phyloP scores from a whole-genome alignment of 2,888 invertebrate genomes.

The Imbricaverruca yamaguchii region DNA sequence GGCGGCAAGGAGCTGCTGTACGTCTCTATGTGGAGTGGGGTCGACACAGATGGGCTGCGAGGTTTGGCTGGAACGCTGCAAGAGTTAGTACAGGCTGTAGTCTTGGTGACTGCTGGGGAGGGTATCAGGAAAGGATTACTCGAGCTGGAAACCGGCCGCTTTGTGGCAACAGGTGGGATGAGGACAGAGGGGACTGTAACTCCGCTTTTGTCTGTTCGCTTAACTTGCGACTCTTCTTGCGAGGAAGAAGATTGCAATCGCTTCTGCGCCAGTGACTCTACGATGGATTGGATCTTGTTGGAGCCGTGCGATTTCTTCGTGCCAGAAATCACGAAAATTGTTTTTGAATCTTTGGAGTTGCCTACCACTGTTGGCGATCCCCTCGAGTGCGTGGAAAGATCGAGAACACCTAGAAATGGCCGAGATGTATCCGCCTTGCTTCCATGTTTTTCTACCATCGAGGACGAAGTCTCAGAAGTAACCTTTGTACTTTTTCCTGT shows the following conservation, averaged over 20 bases:
- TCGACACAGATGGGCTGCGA: not conserved
- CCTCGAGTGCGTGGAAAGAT: not conserved
- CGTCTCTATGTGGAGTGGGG: constrained; percentile 6
- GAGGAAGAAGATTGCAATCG: not conserved
- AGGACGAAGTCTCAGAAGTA: not conserved
- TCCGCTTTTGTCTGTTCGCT: too few relatives aligned
- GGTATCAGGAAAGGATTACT: too few relatives aligned
- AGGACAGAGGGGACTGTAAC: too few relatives aligned
- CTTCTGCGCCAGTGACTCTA: not conserved
- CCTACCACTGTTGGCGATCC: not conserved
- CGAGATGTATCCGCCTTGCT: not conserved
- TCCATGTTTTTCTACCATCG: not conserved
- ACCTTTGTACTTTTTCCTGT: not conserved
- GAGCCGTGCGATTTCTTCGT: not conserved
- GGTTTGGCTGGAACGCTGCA: too few relatives aligned
- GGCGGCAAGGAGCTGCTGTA: constrained; percentile 12
- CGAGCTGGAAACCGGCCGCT: too few relatives aligned
- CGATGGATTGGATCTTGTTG: not conserved
- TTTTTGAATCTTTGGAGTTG: not conserved
- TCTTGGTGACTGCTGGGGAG: too few relatives aligned
- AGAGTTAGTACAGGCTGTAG: too few relatives aligned
- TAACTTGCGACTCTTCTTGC: too few relatives aligned
- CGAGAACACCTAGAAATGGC: not conserved
- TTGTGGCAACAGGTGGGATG: too few relatives aligned
- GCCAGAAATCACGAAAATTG: constrained; percentile 1